A percentile compares a stretch with the other conserved stretches of the same genome.
These are phyloP conservation scores for Ophiodon elongatus DNA, from an alignment of 2,113 vertebrate species.

Conservation along the genomic window DNA sequence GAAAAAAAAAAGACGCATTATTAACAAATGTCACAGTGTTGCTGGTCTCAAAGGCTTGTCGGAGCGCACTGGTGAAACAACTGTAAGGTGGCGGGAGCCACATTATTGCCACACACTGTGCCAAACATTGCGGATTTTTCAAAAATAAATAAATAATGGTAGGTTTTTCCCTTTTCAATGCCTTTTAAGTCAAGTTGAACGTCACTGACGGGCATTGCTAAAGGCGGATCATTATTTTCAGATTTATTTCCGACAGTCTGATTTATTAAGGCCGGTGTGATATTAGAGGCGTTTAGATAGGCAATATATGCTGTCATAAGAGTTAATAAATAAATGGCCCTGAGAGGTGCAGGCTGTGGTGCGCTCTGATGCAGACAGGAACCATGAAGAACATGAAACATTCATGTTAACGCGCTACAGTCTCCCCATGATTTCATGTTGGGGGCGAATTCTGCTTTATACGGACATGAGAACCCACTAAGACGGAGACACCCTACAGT, in stretches of 20 bases:
- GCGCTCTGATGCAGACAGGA: conserved; percentile 61
- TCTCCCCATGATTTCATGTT: conserved; percentile 64
- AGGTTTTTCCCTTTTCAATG: conserved; percentile 52
- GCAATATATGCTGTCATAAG: conserved; percentile 56
- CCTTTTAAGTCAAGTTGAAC: conserved; percentile 61
- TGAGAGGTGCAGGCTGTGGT: conserved; percentile 55
- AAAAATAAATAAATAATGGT: conserved; percentile 84
- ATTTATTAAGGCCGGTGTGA: conserved; percentile 50
- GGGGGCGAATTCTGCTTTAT: conserved; percentile 55
- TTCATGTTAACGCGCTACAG: conserved; percentile 62
- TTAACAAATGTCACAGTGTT: conserved; percentile 59
- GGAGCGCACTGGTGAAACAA: conserved; percentile 65
- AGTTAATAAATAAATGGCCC: conserved; percentile 62
- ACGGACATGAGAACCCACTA: conserved; percentile 58
- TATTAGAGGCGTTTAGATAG: conserved; percentile 38
- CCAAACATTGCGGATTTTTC: conserved; percentile 87
- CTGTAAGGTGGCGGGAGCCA: conserved; percentile 70
- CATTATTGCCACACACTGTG: conserved; percentile 70
- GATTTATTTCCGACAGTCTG: conserved; percentile 39
- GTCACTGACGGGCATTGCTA: conserved; percentile 29
- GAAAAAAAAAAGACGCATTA: conserved; percentile 40
- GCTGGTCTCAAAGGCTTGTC: conserved; percentile 55
- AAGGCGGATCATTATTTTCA: conserved; percentile 37
- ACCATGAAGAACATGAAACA: conserved; percentile 73
- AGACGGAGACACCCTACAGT: conserved; percentile 62